Base-by-base conservation (phyloP, 2,888 invertebrate genomes). In the Lasioglossum morio region DNA sequence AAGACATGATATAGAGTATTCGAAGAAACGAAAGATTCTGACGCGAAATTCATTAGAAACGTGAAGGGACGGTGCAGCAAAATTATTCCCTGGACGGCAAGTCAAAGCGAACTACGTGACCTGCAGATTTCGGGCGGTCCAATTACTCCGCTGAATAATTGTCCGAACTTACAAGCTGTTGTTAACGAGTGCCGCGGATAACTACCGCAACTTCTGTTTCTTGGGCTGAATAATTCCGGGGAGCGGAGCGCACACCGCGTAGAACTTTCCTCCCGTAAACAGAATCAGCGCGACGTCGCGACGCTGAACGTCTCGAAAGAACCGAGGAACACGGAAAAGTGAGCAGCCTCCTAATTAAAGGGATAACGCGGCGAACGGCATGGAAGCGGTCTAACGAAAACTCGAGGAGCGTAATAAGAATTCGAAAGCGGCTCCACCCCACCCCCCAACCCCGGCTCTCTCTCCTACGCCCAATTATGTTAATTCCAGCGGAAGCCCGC, bases 71-170 rank as follows among this genome's bases (percentile, higher is more conserved):
- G 57, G 57, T 30, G 23, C 10, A 12, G 43, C n/a, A 57, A 37
- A 84, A 85, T 85, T 72, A 85, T 85, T 78, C 72, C 76, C 87
- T 69, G 83, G 63, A 63, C 77, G 40, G 85, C 73, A 81, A 90
- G 80, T 91, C 85, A 79, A 90, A 84, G 77, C 48, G 72, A 84
- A 72, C 80, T 86, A 80, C 83, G 86, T 63, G 79, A 79, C 48
- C 90, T 63, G 77, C 72, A 69, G 85, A 87, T 87, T 88, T 85
- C 83, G 82, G 82, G 72, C 82, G 48, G 90, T 90, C 91, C 91
- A 91, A 91, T 91, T 91, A 90, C 87, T 79, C 81, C 74, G 78
- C 74, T 90, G 90, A 87, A 91, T 91, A 91, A 91, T 91, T 89
- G 91, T 91, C 82, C 90, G 83, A 91, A 91, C 87, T 91, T 90